Base-by-base conservation (phyloP, 2,888 invertebrate genomes). In the Orchesellides sinensis region DNA sequence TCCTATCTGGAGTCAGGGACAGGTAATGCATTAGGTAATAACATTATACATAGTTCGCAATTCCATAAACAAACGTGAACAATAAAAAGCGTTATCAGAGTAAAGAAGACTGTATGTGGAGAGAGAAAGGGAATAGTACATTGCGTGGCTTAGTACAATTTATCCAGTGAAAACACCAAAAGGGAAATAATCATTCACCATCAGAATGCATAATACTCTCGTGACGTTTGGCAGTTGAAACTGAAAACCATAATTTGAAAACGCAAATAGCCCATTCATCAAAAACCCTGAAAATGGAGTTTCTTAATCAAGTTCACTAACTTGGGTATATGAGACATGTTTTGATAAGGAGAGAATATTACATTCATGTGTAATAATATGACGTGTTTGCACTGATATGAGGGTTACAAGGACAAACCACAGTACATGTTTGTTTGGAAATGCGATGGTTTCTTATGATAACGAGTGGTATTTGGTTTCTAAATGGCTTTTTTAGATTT, bases 111-210 rank as follows among this genome's bases (percentile, higher is more conserved):
- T 35, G 12, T 35, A 35, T 35, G n/a, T n/a, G n/a, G 52, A n/a
- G 10, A 8, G n/a, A 40, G 56, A 27, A 21, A 27, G 56, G 23
- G 2, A 56, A 23, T 3, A 27, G 2, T 29, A 6, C 3, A 2
- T 52, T 74, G 74, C 74, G 54, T 74, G 74, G 23, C 25, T 0
- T 0, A 35, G 17, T 32, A 19, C 40, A 74, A 23, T 74, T 65
- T 6, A 49, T 40, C 40, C 32, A 19, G 47, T 29, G 29, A 49
- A 65, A 65, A 52, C 54, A 54, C 65, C 35, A 27, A 25, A 49
- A 74, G 65, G 73, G 74, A 74, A 74, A 65, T 74, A 74, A 74
- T 74, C 65, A 74, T 65, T 74, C 74, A 65, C 74, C 65, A 73
- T 74, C 74, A 35, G 49, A 32, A 52, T 17, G 45, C 74, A 65